phyloP scores from a whole-genome alignment of 2,797 vertebrate genomes.

The Holocentrus rufus region DNA sequence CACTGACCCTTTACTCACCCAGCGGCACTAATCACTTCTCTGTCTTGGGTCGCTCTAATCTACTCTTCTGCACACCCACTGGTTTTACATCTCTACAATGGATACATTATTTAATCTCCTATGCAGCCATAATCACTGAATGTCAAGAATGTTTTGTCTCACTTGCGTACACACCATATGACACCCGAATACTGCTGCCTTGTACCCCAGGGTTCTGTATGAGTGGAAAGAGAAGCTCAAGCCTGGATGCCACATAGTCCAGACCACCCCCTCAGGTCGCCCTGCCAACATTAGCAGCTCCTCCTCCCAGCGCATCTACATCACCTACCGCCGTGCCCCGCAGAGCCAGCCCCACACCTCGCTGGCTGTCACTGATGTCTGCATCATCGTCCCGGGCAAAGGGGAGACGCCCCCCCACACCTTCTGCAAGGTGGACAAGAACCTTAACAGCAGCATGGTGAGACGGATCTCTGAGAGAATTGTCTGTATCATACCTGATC shows the following conservation, averaged over 20 bases:
- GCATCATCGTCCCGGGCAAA: slow-evolving; percentile 95
- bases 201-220: slow-evolving; percentile 88
- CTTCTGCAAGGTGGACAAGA: slow-evolving; percentile 98
- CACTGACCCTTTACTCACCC: slow-evolving; percentile 66
- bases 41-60: slow-evolving; percentile 64
- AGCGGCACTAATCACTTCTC: slow-evolving; percentile 67
- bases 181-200: background rate
- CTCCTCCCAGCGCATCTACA: slow-evolving; percentile 94
- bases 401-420: slow-evolving; percentile 96
- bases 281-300: slow-evolving; percentile 94
- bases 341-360: slow-evolving; percentile 93
- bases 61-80: slow-evolving; percentile 55
- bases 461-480: slow-evolving; percentile 69
- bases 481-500: too few species aligned
- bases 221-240: slow-evolving; percentile 98
- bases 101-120: slow-evolving; percentile 6
- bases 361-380: slow-evolving; percentile 95
- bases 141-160: background rate
- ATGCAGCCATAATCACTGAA: background rate
- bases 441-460: slow-evolving; percentile 98
- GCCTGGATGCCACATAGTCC: slow-evolving; percentile 95
- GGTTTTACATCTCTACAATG: slow-evolving; percentile 23
- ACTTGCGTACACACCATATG: too few species aligned
- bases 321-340: slow-evolving; percentile 93
- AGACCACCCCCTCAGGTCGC: slow-evolving; percentile 92